These are phyloP conservation scores for Thereva unica DNA, from an alignment of 2,888 invertebrate genomes.

Conservation along the genomic window DNA sequence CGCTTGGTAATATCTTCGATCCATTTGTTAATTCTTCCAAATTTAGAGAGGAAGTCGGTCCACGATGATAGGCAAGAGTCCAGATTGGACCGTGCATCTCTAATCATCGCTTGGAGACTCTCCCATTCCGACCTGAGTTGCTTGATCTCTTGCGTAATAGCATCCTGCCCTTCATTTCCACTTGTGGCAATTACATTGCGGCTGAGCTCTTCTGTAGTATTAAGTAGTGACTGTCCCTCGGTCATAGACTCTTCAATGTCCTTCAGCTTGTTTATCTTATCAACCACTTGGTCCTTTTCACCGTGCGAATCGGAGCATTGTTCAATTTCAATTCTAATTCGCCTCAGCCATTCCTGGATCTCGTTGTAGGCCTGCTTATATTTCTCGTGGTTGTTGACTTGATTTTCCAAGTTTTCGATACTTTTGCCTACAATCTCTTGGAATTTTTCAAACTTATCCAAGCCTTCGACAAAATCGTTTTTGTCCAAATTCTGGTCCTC, in stretches of 20 bases:
- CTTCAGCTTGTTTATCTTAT: slow-evolving; percentile 75
- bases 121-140: slow-evolving; percentile 83
- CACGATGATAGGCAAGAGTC: slow-evolving; percentile 78
- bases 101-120: slow-evolving; percentile 73
- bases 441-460: slow-evolving; percentile 72
- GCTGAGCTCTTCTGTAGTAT: slow-evolving; percentile 74
- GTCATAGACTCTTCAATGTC: slow-evolving; percentile 70
- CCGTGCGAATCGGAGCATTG: slow-evolving; percentile 87
- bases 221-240: slow-evolving; percentile 73
- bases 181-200: slow-evolving; percentile 76
- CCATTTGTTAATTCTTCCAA: slow-evolving; percentile 75
- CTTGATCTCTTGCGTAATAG: slow-evolving; percentile 78
- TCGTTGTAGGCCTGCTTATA: slow-evolving; percentile 82
- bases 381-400: slow-evolving; percentile 84
- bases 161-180: slow-evolving; percentile 81
- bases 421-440: slow-evolving; percentile 68
- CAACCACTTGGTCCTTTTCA: slow-evolving; percentile 76
- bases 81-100: slow-evolving; percentile 75
- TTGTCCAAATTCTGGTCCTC: slow-evolving; percentile 71
- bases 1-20: slow-evolving; percentile 71
- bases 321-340: slow-evolving; percentile 78
- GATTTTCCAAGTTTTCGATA: slow-evolving; percentile 76
- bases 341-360: slow-evolving; percentile 83
- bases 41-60: slow-evolving; percentile 77
- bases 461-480: slow-evolving; percentile 70